Conservation (phyloP, 2,888 invertebrate genomes). For the Bhutanitis thaidina region DNA sequence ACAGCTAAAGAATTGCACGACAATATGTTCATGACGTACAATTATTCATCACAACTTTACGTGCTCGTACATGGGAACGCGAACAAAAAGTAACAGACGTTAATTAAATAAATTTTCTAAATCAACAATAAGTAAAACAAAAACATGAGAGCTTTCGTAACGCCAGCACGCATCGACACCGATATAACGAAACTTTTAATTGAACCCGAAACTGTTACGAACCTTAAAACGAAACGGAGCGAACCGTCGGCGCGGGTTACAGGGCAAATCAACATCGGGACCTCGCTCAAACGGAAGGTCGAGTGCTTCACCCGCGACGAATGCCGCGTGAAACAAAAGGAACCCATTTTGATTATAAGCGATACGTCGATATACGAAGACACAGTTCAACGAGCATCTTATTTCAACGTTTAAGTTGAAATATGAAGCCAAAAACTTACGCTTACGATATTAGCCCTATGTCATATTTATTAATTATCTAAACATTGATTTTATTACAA, state of each 20-base stretch:
- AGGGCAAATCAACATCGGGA: background rate
- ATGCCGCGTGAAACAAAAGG: background rate
- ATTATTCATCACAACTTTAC: too few relatives aligned
- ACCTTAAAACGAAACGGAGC: background rate
- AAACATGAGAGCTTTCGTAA: background rate
- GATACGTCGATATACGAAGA: background rate
- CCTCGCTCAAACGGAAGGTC: background rate
- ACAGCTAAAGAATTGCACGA: too few relatives aligned
- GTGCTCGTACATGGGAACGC: too few relatives aligned
- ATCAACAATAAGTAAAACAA: slow-evolving; percentile 12
- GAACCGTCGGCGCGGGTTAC: background rate
- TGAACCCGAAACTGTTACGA: slow-evolving; percentile 14
- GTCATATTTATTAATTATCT: too few relatives aligned
- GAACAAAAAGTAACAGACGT: background rate
- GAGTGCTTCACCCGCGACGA: background rate
- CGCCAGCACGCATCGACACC: slow-evolving; percentile 6
- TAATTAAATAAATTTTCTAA: slow-evolving; percentile 16
- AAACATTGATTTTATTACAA: too few relatives aligned
- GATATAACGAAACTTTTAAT: slow-evolving; percentile 18
- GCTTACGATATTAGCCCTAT: too few relatives aligned
- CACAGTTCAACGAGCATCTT: too few relatives aligned
- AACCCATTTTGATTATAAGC: background rate
- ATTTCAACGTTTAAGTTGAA: too few relatives aligned
- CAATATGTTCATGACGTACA: too few relatives aligned
- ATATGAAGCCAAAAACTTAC: too few relatives aligned